Evolutionary conservation across 2,888 invertebrate species (phyloP).

Genomic region (Drosophila neotestacea): DNA sequence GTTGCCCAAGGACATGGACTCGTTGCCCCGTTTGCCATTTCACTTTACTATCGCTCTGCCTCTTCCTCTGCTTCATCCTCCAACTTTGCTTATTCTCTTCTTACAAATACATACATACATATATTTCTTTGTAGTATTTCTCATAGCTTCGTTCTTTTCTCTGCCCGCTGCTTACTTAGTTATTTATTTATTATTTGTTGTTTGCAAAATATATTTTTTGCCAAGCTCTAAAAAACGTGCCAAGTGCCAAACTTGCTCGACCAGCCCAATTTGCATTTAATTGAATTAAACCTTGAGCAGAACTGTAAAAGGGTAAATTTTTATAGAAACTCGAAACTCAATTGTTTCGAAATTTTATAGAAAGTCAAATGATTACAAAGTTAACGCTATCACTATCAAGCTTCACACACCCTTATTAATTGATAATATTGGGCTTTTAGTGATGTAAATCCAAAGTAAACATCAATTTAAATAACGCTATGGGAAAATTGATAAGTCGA

Average conservation of each 20-base stretch:
- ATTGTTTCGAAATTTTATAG: no score
- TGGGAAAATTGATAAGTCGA: no score
- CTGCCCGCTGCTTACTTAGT: constrained; percentile 29
- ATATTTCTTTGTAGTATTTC: constrained; percentile 30
- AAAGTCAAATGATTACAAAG: no score
- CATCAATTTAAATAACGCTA: no score
- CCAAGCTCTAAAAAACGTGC: constrained; percentile 39
- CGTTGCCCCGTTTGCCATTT: constrained; percentile 65
- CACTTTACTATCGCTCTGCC: constrained; percentile 49
- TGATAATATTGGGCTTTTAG: no score
- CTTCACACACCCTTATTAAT: no score
- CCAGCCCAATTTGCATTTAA: constrained; percentile 34
- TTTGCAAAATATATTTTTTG: constrained; percentile 63
- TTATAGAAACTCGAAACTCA: no score
- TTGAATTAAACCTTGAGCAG: constrained; percentile 40
- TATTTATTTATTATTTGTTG: constrained; percentile 70
- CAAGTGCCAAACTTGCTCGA: constrained; percentile 5
- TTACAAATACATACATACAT: constrained; percentile 11
- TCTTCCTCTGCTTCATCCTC: constrained; percentile 15
- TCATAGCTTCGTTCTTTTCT: constrained; percentile 5
- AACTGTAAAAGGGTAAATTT: not conserved
- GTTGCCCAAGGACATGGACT: constrained; percentile 81
- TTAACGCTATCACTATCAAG: no score
- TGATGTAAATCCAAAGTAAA: no score
- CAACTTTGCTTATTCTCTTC: constrained; percentile 32